Conservation (phyloP, 2,113 vertebrate species). For the Campylorhamphus procurvoides region DNA sequence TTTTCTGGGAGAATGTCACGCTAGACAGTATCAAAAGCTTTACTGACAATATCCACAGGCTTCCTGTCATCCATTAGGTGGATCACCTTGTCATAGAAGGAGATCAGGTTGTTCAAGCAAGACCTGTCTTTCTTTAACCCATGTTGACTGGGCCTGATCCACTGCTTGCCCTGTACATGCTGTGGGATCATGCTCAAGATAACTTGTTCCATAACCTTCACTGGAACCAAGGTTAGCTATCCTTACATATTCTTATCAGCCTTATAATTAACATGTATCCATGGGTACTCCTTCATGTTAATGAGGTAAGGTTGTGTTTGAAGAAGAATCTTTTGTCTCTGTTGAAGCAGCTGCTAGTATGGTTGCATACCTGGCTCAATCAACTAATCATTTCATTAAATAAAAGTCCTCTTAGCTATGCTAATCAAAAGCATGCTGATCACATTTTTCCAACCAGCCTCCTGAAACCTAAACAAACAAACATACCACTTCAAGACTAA, state of each 20-base stretch:
- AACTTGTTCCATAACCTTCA: background rate
- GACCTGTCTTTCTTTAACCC: background rate
- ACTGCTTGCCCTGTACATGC: background rate
- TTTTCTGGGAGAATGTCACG: background rate
- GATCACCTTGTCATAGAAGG: background rate
- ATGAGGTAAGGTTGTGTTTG: background rate
- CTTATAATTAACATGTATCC: constrained; percentile 50
- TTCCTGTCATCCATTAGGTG: too few species aligned
- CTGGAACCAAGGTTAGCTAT: background rate
- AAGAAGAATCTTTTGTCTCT: constrained; percentile 33
- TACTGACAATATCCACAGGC: background rate
- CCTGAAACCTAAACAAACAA: constrained; percentile 8
- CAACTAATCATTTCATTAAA: constrained; percentile 66
- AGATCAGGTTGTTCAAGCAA: background rate
- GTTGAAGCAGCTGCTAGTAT: constrained; percentile 27
- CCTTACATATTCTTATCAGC: constrained; percentile 6
- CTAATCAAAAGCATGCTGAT: constrained; percentile 22
- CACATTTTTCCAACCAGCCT: background rate
- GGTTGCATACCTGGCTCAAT: constrained; percentile 31
- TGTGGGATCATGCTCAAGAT: background rate
- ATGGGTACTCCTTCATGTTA: constrained; percentile 36
- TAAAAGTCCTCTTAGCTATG: background rate
- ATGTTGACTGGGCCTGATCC: background rate
- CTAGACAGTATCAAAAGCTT: background rate
- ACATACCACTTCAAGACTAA: constrained; percentile 21